Evolutionary conservation across 2,888 invertebrate species (phyloP).

Genomic region (Tenthredo amoena): DNA sequence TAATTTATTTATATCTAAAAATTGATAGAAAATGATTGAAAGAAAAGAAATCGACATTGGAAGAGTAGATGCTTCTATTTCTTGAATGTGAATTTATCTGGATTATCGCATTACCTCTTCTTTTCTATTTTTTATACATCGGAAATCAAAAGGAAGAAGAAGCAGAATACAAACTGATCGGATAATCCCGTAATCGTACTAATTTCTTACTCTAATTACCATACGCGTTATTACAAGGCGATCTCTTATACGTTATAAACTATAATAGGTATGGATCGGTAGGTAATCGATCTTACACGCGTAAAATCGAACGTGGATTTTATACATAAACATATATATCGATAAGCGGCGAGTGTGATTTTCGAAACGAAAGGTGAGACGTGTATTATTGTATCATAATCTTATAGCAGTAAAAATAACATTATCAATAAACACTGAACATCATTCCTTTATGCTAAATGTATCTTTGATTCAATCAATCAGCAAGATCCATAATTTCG

Average conservation of each 20-base stretch:
- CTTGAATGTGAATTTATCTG: neutral
- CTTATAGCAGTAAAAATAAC: constrained; percentile 33
- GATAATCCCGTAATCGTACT: neutral
- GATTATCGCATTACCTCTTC: neutral
- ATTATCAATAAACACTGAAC: constrained; percentile 49
- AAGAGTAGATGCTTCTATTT: neutral
- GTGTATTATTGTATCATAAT: constrained; percentile 39
- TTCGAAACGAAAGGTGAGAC: constrained; percentile 24
- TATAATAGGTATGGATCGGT: neutral
- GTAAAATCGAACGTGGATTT: constrained; percentile 20
- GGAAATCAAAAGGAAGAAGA: constrained; percentile 5
- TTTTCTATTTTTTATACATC: neutral
- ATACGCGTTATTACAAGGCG: neutral
- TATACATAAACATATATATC: constrained; percentile 8
- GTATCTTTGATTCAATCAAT: neutral
- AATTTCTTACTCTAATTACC: neutral
- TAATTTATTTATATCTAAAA: neutral
- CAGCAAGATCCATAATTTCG: neutral
- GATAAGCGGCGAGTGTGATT: constrained; percentile 40
- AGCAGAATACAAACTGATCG: neutral
- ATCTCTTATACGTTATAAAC: neutral
- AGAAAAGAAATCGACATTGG: constrained; percentile 52
- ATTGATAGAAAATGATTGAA: constrained; percentile 2
- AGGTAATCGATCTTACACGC: neutral
- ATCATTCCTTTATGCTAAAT: constrained; percentile 35